Base-by-base conservation (phyloP, 2,113 vertebrate species). In the Electrona antarctica region DNA sequence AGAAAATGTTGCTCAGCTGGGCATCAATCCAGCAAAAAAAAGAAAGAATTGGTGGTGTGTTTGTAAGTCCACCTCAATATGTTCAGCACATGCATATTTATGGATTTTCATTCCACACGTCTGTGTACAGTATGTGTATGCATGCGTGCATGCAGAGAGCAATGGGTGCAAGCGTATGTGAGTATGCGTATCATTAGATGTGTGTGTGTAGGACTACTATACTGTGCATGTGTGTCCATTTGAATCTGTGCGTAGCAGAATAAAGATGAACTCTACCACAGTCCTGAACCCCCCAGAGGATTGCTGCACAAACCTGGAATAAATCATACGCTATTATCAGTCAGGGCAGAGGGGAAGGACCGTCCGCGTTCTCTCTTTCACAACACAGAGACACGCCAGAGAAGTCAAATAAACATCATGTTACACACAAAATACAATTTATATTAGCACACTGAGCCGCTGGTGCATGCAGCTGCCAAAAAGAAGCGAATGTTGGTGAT, bases 1-100 rank as follows among this genome's bases (percentile, higher is more conserved):
- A 82, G 77, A 29, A 73, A 77, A 71, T 21, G 75, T 62, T 85
- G 52, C 79, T 78, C 71, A 68, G 46, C 4, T 66, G 76, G 75
- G 79, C 79, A 78, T 85, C 51, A 65, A 52, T 12, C n/a, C 51
- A 58, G 13, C 28, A 71, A n/a, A n/a, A 21, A 21, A 21, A 21
- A 21, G 2, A 64, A 54, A 73, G 58, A 48, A 45, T 68, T 60
- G 51, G 7, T 68, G 58, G 8, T n/a, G 55, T 55, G 51, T 54
- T 10, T 54, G 11, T 54, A 41, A 41, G 33, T 41, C 3, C 29
- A 33, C 29, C 33, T 41, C 33, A 41, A 41, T 41, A 41, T 41
- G 5, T 41, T 41, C 33, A 41, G 33, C 3, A 41, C 33, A 41
- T 41, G 33, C 33, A 41, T 41, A 41, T 41, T 41, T 41, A 41